Evolutionary conservation across 2,888 invertebrate species (phyloP), one percentile per base, ranked within the genome.

Genomic region (Nowickia ferox): DNA sequence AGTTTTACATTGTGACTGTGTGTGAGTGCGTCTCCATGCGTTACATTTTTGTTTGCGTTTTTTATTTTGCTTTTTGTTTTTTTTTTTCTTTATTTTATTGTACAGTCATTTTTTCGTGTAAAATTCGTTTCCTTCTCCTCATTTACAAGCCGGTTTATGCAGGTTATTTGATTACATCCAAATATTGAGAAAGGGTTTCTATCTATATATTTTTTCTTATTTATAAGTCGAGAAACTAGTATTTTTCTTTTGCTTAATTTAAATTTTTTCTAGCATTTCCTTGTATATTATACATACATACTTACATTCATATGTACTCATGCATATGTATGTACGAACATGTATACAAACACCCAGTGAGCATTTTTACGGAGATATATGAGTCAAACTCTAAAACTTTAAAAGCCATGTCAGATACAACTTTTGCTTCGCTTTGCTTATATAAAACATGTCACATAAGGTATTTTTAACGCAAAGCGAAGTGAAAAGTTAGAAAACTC

Each of bases 101-200:
- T 86, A 86, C 86, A 86, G 86, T 84, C 81, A 87, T 84, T 81
- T 87, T 79, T 76, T n/a, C 5, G 2, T 19, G 9, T 59, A 68
- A 51, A 57, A 69, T 75, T 57, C 19, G 42, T 71, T 46, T 63
- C 55, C 65, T 46, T 77, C 57, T 84, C 11, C 65, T 53, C n/a
- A 38, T 42, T 51, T 5, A 17, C 3, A 65, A 81, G 74, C 74
- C 81, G 65, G 80, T 81, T 84, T 87, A 87, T 87, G 87, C 87
- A 87, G 84, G 84, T 87, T 84, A 81, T 81, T 78, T 84, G 75
- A 57, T 75, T 75, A 30, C n/a, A 71, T 30, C 9, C 15, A 57
- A 57, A 48, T 44, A 46, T n/a, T 17, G 66, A 75, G 79, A 85
- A 83, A 83, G 86, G 86, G 83, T 86, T 68, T 83, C 68, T 83